Percentiles rank a stretch among this genome's conserved stretches.
phyloP scores from a whole-genome alignment of 2,888 invertebrate genomes.

The Cataglyphis rosenhaueri region DNA sequence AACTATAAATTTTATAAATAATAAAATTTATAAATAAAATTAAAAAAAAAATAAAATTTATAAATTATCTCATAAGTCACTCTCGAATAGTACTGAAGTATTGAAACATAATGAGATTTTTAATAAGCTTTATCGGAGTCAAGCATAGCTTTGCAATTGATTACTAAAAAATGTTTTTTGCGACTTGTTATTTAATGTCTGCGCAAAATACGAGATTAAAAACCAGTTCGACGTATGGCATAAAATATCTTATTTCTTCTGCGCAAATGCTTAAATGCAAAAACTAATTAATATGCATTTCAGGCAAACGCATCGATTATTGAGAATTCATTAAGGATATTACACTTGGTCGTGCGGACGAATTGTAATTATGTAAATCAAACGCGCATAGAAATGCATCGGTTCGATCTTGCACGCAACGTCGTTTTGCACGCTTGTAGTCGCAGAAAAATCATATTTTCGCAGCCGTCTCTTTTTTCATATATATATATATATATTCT shows the following conservation, averaged over 20 bases:
- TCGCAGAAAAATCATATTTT: background rate
- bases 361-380: constrained; percentile 40
- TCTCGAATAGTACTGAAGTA: background rate
- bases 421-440: background rate
- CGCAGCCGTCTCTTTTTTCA: background rate
- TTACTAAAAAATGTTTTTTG: background rate
- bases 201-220: background rate
- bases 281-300: constrained; percentile 22
- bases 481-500: background rate
- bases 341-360: constrained; percentile 20
- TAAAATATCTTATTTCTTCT: background rate
- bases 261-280: background rate
- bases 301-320: constrained; percentile 29
- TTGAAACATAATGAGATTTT: constrained; percentile 7
- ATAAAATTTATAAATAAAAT: too few relatives aligned
- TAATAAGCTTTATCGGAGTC: background rate
- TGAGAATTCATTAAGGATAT: constrained; percentile 47
- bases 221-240: background rate
- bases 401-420: background rate
- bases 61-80: background rate
- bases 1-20: too few relatives aligned
- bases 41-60: too few relatives aligned
- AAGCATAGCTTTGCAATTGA: constrained; percentile 6
- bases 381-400: constrained; percentile 7
- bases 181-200: background rate